phyloP scores from a whole-genome alignment of 64 coral and sea anemone genomes.

The Trachythela sp. region DNA sequence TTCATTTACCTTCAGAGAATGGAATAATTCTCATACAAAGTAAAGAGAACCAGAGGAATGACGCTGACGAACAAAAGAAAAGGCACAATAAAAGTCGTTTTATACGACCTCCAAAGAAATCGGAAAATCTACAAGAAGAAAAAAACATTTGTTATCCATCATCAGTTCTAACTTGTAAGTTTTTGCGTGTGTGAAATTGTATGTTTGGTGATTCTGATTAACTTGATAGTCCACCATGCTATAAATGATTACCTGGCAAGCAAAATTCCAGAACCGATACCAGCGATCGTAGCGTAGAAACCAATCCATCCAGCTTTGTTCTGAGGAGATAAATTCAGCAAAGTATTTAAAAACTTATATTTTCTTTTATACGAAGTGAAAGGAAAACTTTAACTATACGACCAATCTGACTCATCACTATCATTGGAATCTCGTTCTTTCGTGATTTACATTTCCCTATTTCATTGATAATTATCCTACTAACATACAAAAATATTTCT shows the following conservation, averaged over 20 bases:
- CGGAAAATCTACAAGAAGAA: slow-evolving; percentile 55
- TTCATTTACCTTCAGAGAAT: slow-evolving; percentile 57
- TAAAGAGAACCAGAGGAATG: slow-evolving; percentile 87
- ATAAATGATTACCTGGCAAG: slow-evolving; percentile 61
- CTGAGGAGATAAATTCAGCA: too few species aligned
- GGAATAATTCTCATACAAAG: slow-evolving; percentile 82
- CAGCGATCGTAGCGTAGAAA: slow-evolving; percentile 83
- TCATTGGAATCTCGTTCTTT: too few species aligned
- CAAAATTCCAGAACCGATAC: slow-evolving; percentile 76
- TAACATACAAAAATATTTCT: too few species aligned
- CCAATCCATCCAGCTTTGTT: slow-evolving; percentile 74
- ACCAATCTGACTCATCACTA: too few species aligned
- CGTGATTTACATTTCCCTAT: too few species aligned
- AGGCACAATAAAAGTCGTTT: slow-evolving; percentile 69
- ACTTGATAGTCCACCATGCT: too few species aligned
- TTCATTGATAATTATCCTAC: too few species aligned
- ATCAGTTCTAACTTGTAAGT: neutral
- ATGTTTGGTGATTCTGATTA: too few species aligned
- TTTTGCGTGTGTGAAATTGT: too few species aligned
- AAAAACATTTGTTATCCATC: neutral
- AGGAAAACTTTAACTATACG: too few species aligned
- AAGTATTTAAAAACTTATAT: too few species aligned
- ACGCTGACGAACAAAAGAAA: slow-evolving; percentile 77
- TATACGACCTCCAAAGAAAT: slow-evolving; percentile 84
- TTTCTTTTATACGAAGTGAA: too few species aligned